phyloP scores from a whole-genome alignment of 2,113 vertebrate species.

The Apistogramma diplotaenia region DNA sequence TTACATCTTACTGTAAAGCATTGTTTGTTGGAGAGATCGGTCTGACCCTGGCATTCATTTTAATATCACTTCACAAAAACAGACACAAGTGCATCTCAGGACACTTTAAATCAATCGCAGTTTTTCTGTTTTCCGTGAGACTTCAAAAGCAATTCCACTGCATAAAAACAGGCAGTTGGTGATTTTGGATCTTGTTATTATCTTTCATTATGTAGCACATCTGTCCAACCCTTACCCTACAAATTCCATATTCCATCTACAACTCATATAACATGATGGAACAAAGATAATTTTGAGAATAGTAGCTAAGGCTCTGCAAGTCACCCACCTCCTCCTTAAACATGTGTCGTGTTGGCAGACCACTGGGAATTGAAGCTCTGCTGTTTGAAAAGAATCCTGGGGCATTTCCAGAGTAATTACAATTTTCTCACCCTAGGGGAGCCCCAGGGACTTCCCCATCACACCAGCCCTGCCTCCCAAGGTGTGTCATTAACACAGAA shows the following conservation, averaged over 20 bases:
- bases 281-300: background rate
- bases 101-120: background rate
- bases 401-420: constrained; percentile 67
- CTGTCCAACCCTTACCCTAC: background rate
- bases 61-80: background rate
- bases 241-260: background rate
- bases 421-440: constrained; percentile 51
- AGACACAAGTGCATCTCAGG: background rate
- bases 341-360: background rate
- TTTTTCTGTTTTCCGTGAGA: background rate
- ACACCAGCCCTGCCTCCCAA: constrained; percentile 46
- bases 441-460: constrained; percentile 56
- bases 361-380: constrained; percentile 7
- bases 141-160: background rate
- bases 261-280: background rate
- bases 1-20: constrained; percentile 15
- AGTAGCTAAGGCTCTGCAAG: background rate
- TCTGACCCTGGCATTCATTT: background rate
- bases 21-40: background rate
- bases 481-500: constrained; percentile 69
- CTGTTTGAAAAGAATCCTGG: background rate
- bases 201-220: background rate
- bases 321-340: constrained; percentile 11
- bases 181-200: background rate
- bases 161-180: background rate